phyloP scores from a whole-genome alignment of 2,888 invertebrate genomes.

The Protophormia terraenovae region DNA sequence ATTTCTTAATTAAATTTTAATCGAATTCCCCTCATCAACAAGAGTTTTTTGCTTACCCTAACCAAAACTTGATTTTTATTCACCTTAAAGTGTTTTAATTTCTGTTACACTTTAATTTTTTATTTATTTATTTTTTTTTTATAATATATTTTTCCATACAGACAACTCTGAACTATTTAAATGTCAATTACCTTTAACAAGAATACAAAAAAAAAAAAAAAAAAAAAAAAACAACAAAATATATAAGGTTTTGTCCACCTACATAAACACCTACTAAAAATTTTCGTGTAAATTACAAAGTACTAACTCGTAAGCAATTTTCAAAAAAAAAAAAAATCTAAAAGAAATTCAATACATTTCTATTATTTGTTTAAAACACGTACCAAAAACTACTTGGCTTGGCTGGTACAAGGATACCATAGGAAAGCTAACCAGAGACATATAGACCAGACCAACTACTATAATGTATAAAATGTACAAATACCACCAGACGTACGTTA shows the following conservation, averaged over 20 bases:
- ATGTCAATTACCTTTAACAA: constrained; percentile 65
- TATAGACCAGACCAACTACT: constrained; percentile 36
- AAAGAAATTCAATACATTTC: constrained; percentile 63
- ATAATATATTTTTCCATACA: background rate
- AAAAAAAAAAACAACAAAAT: background rate
- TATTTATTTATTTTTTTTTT: no score
- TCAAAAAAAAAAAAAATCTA: background rate
- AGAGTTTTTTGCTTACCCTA: no score
- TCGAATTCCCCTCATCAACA: no score
- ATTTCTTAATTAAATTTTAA: no score
- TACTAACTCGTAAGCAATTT: constrained; percentile 27
- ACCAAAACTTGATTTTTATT: no score
- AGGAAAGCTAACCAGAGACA: constrained; percentile 53
- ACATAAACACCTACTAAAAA: constrained; percentile 47
- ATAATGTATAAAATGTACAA: background rate
- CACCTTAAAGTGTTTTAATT: background rate
- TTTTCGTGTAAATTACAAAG: constrained; percentile 63
- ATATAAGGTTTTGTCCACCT: constrained; percentile 34
- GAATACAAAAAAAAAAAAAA: background rate
- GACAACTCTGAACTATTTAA: constrained; percentile 54
- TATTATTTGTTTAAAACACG: constrained; percentile 60
- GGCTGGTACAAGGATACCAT: constrained; percentile 65
- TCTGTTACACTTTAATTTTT: background rate
- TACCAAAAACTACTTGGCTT: constrained; percentile 44
- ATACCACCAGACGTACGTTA: constrained; percentile 8